Evolutionary conservation across 2,113 vertebrate genomes (phyloP).

Genomic region (Xenopus laevis): DNA sequence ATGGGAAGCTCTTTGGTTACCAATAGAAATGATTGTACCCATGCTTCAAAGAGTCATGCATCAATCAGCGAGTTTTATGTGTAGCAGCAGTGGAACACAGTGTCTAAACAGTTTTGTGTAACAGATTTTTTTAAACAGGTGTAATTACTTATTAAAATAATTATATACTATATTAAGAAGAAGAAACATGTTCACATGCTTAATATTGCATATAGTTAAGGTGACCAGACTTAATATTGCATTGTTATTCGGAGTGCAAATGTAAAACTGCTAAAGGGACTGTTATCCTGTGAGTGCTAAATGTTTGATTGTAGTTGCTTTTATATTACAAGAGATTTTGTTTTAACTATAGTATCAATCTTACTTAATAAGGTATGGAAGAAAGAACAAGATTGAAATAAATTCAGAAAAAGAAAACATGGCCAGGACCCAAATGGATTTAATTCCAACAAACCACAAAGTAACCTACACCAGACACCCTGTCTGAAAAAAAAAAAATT

Average conservation of each 20-base stretch:
- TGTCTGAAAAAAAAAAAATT: constrained; percentile 32
- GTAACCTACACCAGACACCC: constrained; percentile 18
- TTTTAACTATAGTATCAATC: neutral
- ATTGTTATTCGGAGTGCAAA: too few relatives aligned
- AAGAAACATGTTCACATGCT: neutral
- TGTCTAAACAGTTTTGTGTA: neutral
- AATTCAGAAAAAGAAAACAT: constrained; percentile 30
- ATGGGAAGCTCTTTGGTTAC: too few relatives aligned
- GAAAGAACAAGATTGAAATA: constrained; percentile 10
- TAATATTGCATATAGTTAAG: neutral
- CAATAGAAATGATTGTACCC: too few relatives aligned
- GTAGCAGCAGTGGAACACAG: neutral
- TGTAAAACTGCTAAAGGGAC: too few relatives aligned
- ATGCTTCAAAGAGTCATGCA: neutral
- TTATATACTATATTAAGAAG: neutral
- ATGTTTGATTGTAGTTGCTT: too few relatives aligned
- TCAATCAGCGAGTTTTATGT: constrained; percentile 13
- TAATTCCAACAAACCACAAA: constrained; percentile 26
- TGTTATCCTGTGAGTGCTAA: too few relatives aligned
- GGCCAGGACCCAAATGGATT: constrained; percentile 21
- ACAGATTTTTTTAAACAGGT: neutral
- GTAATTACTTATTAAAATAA: neutral
- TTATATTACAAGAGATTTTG: too few relatives aligned
- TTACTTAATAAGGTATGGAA: constrained; percentile 31
- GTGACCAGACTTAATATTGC: neutral